Evolutionary conservation across 2,888 invertebrate genomes (phyloP).

Genomic region (Tuberolachnus salignus): DNA sequence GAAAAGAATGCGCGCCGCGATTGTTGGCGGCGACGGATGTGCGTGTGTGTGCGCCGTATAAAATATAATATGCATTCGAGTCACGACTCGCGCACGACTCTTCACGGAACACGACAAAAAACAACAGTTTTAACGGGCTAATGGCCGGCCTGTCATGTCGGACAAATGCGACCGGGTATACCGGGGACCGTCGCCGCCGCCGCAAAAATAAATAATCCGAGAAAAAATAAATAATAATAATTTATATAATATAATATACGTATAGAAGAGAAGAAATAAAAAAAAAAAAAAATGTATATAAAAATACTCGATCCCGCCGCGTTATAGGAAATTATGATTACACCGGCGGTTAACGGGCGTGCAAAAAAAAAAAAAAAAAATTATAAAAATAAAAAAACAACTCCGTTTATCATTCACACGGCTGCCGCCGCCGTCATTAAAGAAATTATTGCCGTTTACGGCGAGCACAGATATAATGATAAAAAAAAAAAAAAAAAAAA

Average conservation of each 20-base stretch:
- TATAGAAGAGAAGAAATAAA: background rate
- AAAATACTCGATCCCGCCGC: conserved; percentile 3
- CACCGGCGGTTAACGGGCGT: conserved; percentile 15
- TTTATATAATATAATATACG: too few relatives aligned
- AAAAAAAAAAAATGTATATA: background rate
- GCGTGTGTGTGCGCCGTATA: background rate
- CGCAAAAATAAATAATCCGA: conserved; percentile 43
- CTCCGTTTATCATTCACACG: conserved; percentile 29
- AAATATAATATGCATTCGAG: conserved; percentile 22
- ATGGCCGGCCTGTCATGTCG: conserved; percentile 43
- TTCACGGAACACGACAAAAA: conserved; percentile 45
- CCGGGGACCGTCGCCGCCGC: conserved; percentile 1
- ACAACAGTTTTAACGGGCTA: conserved; percentile 48
- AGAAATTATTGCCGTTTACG: conserved; percentile 24
- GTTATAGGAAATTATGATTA: background rate
- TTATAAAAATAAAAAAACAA: too few relatives aligned
- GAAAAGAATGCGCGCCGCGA: conserved; percentile 24
- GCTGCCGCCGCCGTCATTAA: conserved; percentile 14
- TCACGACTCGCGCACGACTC: conserved; percentile 38
- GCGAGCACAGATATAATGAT: too few relatives aligned
- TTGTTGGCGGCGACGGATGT: background rate
- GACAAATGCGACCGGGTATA: conserved; percentile 36
- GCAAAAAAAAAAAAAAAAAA: background rate
- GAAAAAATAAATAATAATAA: too few relatives aligned
- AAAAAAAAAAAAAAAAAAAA: background rate